Evolutionary conservation across 2,888 invertebrate genomes (phyloP).

Genomic region (Omphaloscelis lunosa): DNA sequence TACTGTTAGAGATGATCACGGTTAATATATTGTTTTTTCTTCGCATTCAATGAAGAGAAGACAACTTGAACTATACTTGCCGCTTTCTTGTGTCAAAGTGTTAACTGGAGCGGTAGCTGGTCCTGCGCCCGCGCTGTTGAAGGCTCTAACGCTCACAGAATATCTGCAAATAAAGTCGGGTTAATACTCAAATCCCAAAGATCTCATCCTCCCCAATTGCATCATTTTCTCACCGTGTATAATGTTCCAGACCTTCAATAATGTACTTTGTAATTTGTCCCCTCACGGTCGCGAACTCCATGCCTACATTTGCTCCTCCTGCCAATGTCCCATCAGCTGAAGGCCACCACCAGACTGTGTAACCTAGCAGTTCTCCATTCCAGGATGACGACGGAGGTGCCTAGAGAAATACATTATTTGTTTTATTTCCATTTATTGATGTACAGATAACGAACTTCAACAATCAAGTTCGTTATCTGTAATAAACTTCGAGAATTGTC

Average conservation of each 20-base stretch:
- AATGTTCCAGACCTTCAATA: conserved; percentile 94
- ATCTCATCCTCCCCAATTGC: neutral
- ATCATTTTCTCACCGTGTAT: conserved; percentile 90
- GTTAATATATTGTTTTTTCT: neutral
- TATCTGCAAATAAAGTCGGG: conserved; percentile 86
- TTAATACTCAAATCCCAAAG: conserved; percentile 7
- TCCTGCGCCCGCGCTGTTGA: conserved; percentile 96
- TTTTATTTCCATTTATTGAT: neutral
- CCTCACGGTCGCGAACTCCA: conserved; percentile 92
- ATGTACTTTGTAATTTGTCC: conserved; percentile 93
- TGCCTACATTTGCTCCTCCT: conserved; percentile 83
- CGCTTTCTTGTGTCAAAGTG: conserved; percentile 96
- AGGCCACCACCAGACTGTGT: conserved; percentile 93
- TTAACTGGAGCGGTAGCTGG: conserved; percentile 94
- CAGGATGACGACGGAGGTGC: conserved; percentile 93
- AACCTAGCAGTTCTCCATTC: conserved; percentile 95
- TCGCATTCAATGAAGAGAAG: neutral
- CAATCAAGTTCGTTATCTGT: too few species aligned
- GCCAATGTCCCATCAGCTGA: conserved; percentile 84
- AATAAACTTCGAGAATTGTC: neutral
- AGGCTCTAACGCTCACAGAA: conserved; percentile 95
- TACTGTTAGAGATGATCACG: conserved; percentile 83
- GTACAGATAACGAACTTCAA: neutral
- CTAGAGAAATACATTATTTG: conserved; percentile 73
- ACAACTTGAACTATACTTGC: conserved; percentile 80